Evolutionary conservation across 2,797 vertebrate genomes (phyloP), one percentile per base, ranked within the genome.

Genomic region (Garrulus glandarius): DNA sequence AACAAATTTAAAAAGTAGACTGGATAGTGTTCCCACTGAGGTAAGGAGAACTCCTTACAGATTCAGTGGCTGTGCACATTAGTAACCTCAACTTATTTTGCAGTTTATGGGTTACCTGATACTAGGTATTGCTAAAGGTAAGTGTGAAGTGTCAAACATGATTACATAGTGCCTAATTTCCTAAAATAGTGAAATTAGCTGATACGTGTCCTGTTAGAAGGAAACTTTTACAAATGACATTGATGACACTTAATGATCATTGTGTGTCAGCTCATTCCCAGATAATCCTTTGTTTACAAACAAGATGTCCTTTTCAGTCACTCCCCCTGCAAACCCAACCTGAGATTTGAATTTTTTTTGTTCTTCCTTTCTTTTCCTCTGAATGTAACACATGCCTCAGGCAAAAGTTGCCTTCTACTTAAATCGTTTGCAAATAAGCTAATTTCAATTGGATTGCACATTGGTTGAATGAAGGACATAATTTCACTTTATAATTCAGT

Each of bases 261-360:
- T 79, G 76, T 69, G 57, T 87, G 82, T 72, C 68, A 84, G 59
- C 79, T 83, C 26, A 89, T 84, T 96, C 86, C 92, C 89, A 93
- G 52, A 60, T 59, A 61, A 82, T 78, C 36, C 50, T 94, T 84
- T 94, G 91, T 93, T 94, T 95, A 96, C 91, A 93, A 71, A 50
- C 18, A 76, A 79, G 52, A 79, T 84, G 32, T 60, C 61, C 34
- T 79, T 92, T 93, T 84, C 64, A 88, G 14, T 70, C 69, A 57
- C 49, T 49, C 13, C 30, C 26, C 55, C 23, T 91, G 53, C 27
- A 74, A 87, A 75, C 30, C 43, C 49, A 85, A 29, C 34, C 60
- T 59, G 71, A 83, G 68, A 60, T 83, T 46, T 74, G 37, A 85
- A 36, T 82, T 79, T 84, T 52, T 11, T 19, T 43, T 72, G n/a